Evolutionary conservation across 2,888 invertebrate genomes (phyloP).

Genomic region (Orthosia incerta): DNA sequence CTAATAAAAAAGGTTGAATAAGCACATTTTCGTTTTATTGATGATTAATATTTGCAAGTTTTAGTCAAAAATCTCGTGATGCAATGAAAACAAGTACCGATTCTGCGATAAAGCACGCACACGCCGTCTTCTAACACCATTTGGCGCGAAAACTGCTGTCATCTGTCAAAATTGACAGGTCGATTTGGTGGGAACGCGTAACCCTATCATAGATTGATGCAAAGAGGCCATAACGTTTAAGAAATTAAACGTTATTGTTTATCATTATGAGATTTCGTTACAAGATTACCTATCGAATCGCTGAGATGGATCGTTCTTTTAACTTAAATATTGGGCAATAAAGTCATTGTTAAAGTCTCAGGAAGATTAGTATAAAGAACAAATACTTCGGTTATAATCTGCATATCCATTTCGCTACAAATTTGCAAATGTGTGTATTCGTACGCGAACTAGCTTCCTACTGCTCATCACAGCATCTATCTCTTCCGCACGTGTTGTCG

Average conservation of each 20-base stretch:
- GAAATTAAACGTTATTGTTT: slow-evolving; percentile 26
- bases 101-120: slow-evolving; percentile 75
- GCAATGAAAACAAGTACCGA: slow-evolving; percentile 50
- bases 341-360: not conserved
- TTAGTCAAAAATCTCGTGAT: slow-evolving; percentile 19
- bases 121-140: slow-evolving; percentile 80
- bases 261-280: not conserved
- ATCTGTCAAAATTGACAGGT: slow-evolving; percentile 77
- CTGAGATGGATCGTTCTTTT: too few species aligned
- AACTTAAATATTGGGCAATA: not conserved
- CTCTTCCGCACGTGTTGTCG: too few species aligned
- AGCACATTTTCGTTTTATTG: too few species aligned
- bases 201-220: slow-evolving; percentile 68
- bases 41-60: too few species aligned
- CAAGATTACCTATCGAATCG: not conserved
- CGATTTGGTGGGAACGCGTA: slow-evolving; percentile 70
- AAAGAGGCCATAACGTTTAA: slow-evolving; percentile 26
- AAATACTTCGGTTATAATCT: too few species aligned
- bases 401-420: too few species aligned
- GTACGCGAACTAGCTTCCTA: too few species aligned
- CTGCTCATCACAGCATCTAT: too few species aligned
- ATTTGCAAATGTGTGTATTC: too few species aligned
- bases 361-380: too few species aligned
- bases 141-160: slow-evolving; percentile 81
- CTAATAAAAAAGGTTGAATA: too few species aligned